phyloP scores from a whole-genome alignment of 92 coral and sea anemone genomes.

The Epizoanthus rinbou region DNA sequence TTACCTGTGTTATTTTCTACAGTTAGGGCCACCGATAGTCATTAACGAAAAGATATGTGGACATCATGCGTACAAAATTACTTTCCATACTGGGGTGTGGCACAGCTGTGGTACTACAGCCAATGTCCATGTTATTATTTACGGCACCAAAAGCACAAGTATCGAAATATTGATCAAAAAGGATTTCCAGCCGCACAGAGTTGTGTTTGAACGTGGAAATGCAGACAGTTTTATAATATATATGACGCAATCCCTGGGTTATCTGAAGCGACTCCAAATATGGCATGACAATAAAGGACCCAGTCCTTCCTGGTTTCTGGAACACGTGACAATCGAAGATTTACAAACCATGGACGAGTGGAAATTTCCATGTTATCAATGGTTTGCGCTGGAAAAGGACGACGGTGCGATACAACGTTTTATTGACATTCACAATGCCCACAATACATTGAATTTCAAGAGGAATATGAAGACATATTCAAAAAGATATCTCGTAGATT shows the following conservation, averaged over 20 bases:
- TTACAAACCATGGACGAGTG: conserved; percentile 15
- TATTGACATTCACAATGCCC: neutral
- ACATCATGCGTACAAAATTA: neutral
- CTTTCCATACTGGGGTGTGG: neutral
- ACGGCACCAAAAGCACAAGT: neutral
- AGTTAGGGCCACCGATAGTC: neutral
- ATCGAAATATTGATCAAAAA: neutral
- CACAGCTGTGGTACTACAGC: neutral
- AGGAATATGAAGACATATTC: conserved; percentile 18
- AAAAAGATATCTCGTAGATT: conserved; percentile 32
- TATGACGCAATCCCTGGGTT: conserved; percentile 26
- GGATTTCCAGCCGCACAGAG: neutral
- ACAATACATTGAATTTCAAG: neutral
- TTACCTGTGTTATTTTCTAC: neutral
- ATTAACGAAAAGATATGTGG: neutral
- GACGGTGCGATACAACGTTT: conserved; percentile 54
- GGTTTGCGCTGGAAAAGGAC: conserved; percentile 56
- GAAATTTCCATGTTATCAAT: conserved; percentile 54
- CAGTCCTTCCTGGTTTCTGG: conserved; percentile 56
- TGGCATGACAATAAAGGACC: conserved; percentile 50
- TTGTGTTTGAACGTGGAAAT: conserved; percentile 48
- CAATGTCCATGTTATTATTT: neutral
- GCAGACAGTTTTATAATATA: conserved; percentile 37
- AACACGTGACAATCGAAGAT: conserved; percentile 33
- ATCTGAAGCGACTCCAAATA: conserved; percentile 16